Base-by-base conservation (phyloP, 2,888 invertebrate genomes). In the Agapostemon virescens region DNA sequence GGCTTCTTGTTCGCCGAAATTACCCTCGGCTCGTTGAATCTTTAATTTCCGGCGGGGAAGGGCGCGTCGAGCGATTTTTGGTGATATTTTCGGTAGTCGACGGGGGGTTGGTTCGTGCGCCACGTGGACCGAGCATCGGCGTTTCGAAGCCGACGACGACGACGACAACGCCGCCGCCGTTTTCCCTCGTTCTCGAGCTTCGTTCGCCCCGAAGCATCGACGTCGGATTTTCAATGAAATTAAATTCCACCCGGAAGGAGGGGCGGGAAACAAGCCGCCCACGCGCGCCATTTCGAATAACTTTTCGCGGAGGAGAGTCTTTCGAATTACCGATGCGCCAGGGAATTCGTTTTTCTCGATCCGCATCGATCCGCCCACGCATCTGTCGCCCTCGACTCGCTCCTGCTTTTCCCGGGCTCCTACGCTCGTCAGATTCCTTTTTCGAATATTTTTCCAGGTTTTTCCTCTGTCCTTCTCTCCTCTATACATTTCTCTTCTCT, bases 11-110 rank as follows among this genome's bases (percentile, higher is more conserved):
- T 61, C 61, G 84, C 84, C 86, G 85, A 89, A 90, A 90, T 90
- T 90, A 90, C 86, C 88, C 84, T 81, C 89, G 86, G 86, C 89
- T 90, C 90, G 90, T 91, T 90, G 90, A 91, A 90, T 91, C 90
- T 91, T 91, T 90, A 90, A 91, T 91, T 91, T 91, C 91, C 91
- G 90, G 88, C 84, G 79, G 83, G 81, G 82, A 70, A 79, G 86
- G 77, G 75, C 82, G 67, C 30, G 84, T 70, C 38, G 81, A 71
- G 77, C 77, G 85, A 84, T 87, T 86, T 88, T 88, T 80, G 83
- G 81, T 74, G 83, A 88, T 84, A 86, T 88, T 86, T 88, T 86
- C 77, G 76, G 73, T 55, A 20, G 72, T 26, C n/a, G 42, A 61
- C 49, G 64, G 20, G 58, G 23, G 66, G 52, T 20, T 33, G 23